Conservation (phyloP, 92 coral and sea anemone species). For the Anthopleura xanthogrammica region DNA sequence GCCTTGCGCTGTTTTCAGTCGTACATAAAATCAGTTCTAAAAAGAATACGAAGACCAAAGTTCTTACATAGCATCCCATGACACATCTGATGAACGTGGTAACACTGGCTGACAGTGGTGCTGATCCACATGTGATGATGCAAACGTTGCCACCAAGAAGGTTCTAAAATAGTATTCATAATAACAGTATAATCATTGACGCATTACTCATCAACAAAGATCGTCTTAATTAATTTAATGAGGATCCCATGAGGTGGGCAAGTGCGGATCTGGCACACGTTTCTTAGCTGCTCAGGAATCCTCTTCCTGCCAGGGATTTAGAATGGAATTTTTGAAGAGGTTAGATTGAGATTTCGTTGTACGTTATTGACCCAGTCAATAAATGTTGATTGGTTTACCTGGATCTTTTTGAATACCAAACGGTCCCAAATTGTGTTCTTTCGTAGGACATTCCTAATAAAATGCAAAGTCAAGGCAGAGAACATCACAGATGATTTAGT, state of each 20-base stretch:
- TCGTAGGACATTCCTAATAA: conserved; percentile 56
- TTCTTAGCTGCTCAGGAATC: too few relatives aligned
- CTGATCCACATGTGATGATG: conserved; percentile 82
- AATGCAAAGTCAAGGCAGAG: neutral
- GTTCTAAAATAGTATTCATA: conserved; percentile 41
- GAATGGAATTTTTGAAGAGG: too few relatives aligned
- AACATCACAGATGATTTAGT: neutral
- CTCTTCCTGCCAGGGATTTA: too few relatives aligned
- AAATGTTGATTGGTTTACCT: conserved; percentile 34
- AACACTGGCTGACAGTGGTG: conserved; percentile 89
- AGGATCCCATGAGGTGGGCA: too few relatives aligned
- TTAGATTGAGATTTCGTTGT: neutral
- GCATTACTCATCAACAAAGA: too few relatives aligned
- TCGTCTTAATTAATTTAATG: too few relatives aligned
- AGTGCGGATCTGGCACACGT: too few relatives aligned
- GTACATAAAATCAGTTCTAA: neutral
- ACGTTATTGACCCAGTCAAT: too few relatives aligned
- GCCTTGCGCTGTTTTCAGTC: too few relatives aligned
- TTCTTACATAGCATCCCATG: conserved; percentile 90
- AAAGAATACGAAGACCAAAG: neutral
- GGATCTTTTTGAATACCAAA: conserved; percentile 77
- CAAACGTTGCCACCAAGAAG: conserved; percentile 89
- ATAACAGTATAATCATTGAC: neutral
- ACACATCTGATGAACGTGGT: conserved; percentile 85
- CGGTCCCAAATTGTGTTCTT: conserved; percentile 88